phyloP scores from a whole-genome alignment of 2,797 vertebrate genomes.

The Diplodus sargus region DNA sequence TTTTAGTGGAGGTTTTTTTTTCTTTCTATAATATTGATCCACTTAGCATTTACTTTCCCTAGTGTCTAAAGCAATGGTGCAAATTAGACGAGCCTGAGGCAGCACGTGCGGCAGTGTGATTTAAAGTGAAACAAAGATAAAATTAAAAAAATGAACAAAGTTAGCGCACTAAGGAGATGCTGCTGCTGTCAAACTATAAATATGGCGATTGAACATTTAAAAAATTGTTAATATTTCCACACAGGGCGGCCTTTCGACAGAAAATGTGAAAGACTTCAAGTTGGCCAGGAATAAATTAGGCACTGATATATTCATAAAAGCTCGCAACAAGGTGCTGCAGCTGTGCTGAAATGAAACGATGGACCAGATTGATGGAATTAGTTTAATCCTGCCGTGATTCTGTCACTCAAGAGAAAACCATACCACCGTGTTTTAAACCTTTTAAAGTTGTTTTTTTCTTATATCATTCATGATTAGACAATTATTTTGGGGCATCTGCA shows the following conservation, averaged over 20 bases:
- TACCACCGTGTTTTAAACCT: neutral
- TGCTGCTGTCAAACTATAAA: conserved; percentile 18
- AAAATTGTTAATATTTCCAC: conserved; percentile 1
- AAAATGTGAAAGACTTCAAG: conserved; percentile 4
- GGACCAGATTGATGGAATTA: conserved; percentile 5
- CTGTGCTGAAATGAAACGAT: conserved; percentile 33
- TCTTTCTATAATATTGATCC: conserved; percentile 69
- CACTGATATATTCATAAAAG: conserved; percentile 2
- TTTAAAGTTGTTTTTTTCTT: neutral
- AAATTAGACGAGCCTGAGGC: conserved; percentile 65
- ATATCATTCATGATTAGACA: conserved; percentile 1
- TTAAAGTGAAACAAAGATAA: conserved; percentile 39
- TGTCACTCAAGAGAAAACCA: conserved; percentile 11
- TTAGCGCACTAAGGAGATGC: conserved; percentile 17
- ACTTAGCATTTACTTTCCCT: conserved; percentile 70
- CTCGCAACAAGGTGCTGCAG: conserved; percentile 3
- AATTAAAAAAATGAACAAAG: conserved; percentile 1
- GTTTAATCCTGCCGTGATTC: neutral
- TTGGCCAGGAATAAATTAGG: conserved; percentile 16
- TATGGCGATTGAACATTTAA: conserved; percentile 12
- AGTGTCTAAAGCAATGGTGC: conserved; percentile 59
- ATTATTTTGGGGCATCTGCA: too few relatives aligned
- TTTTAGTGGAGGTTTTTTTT: conserved; percentile 64
- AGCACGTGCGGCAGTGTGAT: conserved; percentile 33
- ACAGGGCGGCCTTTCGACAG: neutral